Evolutionary conservation across 2,113 vertebrate genomes (phyloP).

Genomic region (Megaceryle torquata): DNA sequence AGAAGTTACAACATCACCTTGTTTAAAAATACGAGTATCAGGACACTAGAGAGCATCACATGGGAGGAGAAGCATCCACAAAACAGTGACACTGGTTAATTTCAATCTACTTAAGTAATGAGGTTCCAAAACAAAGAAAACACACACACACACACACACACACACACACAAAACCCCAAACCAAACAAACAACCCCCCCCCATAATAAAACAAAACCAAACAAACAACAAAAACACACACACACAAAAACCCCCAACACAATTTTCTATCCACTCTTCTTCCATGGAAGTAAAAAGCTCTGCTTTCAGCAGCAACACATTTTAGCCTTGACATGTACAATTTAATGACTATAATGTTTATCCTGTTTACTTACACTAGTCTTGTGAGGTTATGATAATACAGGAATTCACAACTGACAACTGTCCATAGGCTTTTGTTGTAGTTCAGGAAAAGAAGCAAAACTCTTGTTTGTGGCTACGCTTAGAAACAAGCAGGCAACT

Average conservation of each 20-base stretch:
- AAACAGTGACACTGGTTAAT: background rate
- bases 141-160: background rate
- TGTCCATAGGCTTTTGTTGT: background rate
- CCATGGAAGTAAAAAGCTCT: background rate
- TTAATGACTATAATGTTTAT: background rate
- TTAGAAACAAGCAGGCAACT: background rate
- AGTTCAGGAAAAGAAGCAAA: background rate
- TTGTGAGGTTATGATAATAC: background rate
- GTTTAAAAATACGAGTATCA: background rate
- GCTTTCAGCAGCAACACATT: background rate
- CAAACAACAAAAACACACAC: background rate
- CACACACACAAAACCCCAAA: background rate
- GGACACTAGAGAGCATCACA: background rate
- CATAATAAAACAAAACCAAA: background rate
- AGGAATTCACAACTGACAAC: background rate
- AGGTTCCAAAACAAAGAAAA: background rate
- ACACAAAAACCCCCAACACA: background rate
- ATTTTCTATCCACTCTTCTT: background rate
- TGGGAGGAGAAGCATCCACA: background rate
- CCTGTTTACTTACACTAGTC: background rate
- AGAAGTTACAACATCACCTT: background rate
- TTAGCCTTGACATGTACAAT: background rate
- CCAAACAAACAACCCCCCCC: background rate
- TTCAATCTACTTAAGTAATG: background rate
- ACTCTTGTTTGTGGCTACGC: rapidly evolving